Percentiles rank a stretch among this genome's conserved stretches.
Evolutionary conservation across 2,797 vertebrate species (phyloP).

Genomic region (Sebastiscus tertius): DNA sequence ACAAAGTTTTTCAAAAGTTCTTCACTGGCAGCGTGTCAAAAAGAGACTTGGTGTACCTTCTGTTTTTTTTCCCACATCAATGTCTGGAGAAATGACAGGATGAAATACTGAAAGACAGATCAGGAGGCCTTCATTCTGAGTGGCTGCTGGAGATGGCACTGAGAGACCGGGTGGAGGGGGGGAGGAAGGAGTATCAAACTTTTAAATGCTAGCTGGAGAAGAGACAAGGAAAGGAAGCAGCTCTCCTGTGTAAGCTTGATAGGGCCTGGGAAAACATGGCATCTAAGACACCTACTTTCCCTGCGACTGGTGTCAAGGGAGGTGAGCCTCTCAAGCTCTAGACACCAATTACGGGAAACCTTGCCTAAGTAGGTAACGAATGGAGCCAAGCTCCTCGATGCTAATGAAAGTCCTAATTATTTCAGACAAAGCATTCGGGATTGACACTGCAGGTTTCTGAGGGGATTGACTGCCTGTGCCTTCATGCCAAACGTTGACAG

Average conservation of each 20-base stretch:
- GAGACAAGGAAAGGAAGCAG: constrained; percentile 34
- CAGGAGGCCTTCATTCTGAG: constrained; percentile 39
- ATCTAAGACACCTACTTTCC: constrained; percentile 57
- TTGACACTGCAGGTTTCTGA: constrained; percentile 57
- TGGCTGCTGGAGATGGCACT: constrained; percentile 46
- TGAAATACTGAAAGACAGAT: constrained; percentile 46
- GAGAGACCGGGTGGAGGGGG: constrained; percentile 19
- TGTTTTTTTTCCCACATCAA: constrained; percentile 5
- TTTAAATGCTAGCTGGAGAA: constrained; percentile 53
- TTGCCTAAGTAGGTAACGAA: constrained; percentile 60
- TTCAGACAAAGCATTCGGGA: constrained; percentile 69
- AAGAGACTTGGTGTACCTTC: constrained; percentile 18
- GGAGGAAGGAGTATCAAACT: constrained; percentile 38
- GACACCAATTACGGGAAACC: constrained; percentile 66
- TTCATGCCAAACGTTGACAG: constrained; percentile 52
- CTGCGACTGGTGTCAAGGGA: constrained; percentile 45
- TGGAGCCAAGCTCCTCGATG: constrained; percentile 47
- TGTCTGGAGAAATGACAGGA: constrained; percentile 52
- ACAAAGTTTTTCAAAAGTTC: constrained; percentile 59
- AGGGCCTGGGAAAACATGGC: constrained; percentile 56
- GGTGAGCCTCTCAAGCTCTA: constrained; percentile 48
- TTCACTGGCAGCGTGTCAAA: constrained; percentile 48
- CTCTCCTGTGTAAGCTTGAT: constrained; percentile 46
- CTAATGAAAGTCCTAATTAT: constrained; percentile 79
- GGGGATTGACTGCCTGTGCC: constrained; percentile 53